Conservation (phyloP, 2,888 invertebrate genomes). For the Thymelicus lineola region DNA sequence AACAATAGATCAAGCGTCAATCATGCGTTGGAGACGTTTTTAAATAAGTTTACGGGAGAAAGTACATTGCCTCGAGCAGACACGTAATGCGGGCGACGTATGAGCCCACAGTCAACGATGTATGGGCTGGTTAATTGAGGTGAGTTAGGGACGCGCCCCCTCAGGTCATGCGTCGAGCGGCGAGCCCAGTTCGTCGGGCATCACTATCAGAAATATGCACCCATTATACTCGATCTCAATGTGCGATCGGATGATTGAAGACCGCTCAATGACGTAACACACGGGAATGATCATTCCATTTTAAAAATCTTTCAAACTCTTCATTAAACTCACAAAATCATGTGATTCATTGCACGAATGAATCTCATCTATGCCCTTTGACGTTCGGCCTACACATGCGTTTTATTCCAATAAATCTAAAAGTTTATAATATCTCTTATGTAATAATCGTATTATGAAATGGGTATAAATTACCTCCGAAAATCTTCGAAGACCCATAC, state of each 20-base stretch:
- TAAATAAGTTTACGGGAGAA: conserved; percentile 81
- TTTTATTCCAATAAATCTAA: conserved; percentile 30
- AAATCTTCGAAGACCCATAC: conserved; percentile 67
- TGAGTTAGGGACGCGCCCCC: conserved; percentile 54
- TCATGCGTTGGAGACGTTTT: conserved; percentile 80
- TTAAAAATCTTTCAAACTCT: conserved; percentile 29
- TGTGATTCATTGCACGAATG: conserved; percentile 31
- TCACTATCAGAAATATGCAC: conserved; percentile 34
- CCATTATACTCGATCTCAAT: conserved; percentile 36
- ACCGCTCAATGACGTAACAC: conserved; percentile 18
- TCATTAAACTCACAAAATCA: conserved; percentile 29
- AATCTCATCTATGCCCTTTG: conserved; percentile 33
- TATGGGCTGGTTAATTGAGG: conserved; percentile 67
- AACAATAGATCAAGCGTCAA: conserved; percentile 76
- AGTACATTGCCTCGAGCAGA: conserved; percentile 68
- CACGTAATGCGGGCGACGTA: conserved; percentile 54
- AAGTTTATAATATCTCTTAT: conserved; percentile 49
- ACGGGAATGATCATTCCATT: conserved; percentile 20
- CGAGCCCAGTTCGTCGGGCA: conserved; percentile 46
- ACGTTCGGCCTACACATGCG: conserved; percentile 29
- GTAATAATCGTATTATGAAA: conserved; percentile 68
- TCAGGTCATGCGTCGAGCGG: conserved; percentile 56
- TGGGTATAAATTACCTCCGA: conserved; percentile 61
- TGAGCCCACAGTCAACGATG: conserved; percentile 46
- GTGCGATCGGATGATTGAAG: conserved; percentile 39